Conservation (phyloP, 2,888 invertebrate genomes). For the Cosmia trapezina region DNA sequence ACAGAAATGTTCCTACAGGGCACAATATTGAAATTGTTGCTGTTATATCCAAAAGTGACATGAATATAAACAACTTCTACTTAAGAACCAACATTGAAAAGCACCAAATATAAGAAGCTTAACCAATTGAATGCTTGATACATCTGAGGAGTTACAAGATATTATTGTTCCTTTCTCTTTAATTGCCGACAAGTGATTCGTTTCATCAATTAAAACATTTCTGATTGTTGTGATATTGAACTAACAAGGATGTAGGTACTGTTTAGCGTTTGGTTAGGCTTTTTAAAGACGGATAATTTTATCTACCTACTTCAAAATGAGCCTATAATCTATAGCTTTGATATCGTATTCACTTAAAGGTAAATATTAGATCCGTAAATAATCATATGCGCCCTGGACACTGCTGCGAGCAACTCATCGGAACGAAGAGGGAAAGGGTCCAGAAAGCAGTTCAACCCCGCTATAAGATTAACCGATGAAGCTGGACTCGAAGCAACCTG, state of each 20-base stretch:
- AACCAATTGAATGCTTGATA: slow-evolving; percentile 3
- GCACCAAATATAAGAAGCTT: slow-evolving; percentile 16
- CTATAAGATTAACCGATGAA: no score
- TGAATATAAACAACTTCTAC: not conserved
- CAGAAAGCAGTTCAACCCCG: no score
- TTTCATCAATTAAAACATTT: slow-evolving; percentile 26
- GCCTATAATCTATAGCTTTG: not conserved
- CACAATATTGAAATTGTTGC: not conserved
- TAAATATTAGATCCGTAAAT: not conserved
- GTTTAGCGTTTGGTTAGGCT: not conserved
- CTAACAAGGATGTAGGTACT: slow-evolving; percentile 20
- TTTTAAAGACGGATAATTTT: not conserved
- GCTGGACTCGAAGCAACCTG: no score
- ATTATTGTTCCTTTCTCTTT: slow-evolving; percentile 10
- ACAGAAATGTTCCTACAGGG: not conserved
- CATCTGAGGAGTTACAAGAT: slow-evolving; percentile 1
- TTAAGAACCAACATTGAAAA: not conserved
- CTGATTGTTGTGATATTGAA: slow-evolving; percentile 16
- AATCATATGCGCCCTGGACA: not conserved
- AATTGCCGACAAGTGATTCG: slow-evolving; percentile 28
- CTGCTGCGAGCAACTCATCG: no score
- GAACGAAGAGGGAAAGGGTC: no score
- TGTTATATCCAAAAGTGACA: not conserved
- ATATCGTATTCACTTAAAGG: not conserved
- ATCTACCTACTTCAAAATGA: not conserved